These are phyloP conservation scores for Drosophila burlai DNA, from an alignment of 1,140 invertebrate species.

Conservation along the genomic window DNA sequence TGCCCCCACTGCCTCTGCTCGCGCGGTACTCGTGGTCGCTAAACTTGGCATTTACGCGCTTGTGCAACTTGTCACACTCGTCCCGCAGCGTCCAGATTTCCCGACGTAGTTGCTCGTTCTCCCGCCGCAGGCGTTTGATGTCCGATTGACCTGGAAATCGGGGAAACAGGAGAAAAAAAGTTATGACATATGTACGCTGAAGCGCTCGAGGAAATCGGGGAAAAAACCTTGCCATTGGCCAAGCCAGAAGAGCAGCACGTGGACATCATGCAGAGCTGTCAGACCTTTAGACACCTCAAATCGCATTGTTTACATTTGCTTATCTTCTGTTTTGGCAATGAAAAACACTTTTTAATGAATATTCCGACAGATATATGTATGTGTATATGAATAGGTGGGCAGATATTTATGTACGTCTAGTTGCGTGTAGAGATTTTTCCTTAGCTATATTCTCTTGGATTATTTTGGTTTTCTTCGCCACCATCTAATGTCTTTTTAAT, in stretches of 20 bases:
- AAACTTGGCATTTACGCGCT: conserved; percentile 84
- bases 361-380: conserved; percentile 23
- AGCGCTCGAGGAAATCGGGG: neutral
- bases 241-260: conserved; percentile 45
- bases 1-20: conserved; percentile 73
- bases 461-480: conserved; percentile 49
- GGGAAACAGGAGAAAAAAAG: neutral
- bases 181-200: neutral
- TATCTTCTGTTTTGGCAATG: conserved; percentile 69
- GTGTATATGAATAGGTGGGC: conserved; percentile 24
- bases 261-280: conserved; percentile 40
- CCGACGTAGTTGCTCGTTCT: conserved; percentile 93
- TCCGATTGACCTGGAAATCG: conserved; percentile 91
- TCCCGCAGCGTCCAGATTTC: conserved; percentile 95
- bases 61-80: conserved; percentile 94
- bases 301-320: conserved; percentile 68
- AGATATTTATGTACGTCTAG: conserved; percentile 28
- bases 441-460: conserved; percentile 29
- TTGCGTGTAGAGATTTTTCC: conserved; percentile 25
- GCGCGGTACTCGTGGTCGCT: conserved; percentile 70
- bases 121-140: conserved; percentile 93
- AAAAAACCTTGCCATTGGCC: neutral
- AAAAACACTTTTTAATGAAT: conserved; percentile 49
- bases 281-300: conserved; percentile 60
- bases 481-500: conserved; percentile 75